phyloP scores from a whole-genome alignment of 1,140 invertebrate species.

The Rhyacophila brunnea region DNA sequence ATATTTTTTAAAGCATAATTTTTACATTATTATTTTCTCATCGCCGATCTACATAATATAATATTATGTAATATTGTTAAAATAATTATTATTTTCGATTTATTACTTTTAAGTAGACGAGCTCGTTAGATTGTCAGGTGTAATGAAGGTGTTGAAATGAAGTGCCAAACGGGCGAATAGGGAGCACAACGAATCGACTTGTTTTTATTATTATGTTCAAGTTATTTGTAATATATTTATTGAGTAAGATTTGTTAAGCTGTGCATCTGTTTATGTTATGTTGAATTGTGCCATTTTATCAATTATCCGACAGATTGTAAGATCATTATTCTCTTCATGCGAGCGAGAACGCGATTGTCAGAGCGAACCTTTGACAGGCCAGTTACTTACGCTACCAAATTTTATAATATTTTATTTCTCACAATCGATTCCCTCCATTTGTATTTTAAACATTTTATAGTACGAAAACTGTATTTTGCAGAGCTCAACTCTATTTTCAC shows the following conservation, averaged over 20 bases:
- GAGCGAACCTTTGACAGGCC: conserved; percentile 20
- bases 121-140: conserved; percentile 18
- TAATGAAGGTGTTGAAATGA: background rate
- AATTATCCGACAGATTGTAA: conserved; percentile 19
- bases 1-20: conserved; percentile 12
- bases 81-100: conserved; percentile 17
- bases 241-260: conserved; percentile 26
- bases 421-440: conserved; percentile 31
- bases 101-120: conserved; percentile 19
- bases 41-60: background rate
- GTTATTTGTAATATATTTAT: conserved; percentile 29
- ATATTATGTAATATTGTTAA: conserved; percentile 12
- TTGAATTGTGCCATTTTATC: conserved; percentile 34
- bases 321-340: conserved; percentile 17
- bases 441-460: conserved; percentile 2
- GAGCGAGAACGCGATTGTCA: conserved; percentile 17
- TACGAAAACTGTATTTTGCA: too few species aligned
- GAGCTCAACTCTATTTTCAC: too few species aligned
- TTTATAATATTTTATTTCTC: conserved; percentile 15
- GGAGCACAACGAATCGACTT: conserved; percentile 11
- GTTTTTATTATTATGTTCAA: conserved; percentile 5
- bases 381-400: conserved; percentile 31
- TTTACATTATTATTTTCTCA: background rate
- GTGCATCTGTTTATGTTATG: conserved; percentile 28
- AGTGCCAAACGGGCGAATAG: background rate